Percentiles rank a stretch among this genome's conserved stretches.
Conservation (phyloP, 1,140 invertebrate species). For the Cyphomyrmex costatus region DNA sequence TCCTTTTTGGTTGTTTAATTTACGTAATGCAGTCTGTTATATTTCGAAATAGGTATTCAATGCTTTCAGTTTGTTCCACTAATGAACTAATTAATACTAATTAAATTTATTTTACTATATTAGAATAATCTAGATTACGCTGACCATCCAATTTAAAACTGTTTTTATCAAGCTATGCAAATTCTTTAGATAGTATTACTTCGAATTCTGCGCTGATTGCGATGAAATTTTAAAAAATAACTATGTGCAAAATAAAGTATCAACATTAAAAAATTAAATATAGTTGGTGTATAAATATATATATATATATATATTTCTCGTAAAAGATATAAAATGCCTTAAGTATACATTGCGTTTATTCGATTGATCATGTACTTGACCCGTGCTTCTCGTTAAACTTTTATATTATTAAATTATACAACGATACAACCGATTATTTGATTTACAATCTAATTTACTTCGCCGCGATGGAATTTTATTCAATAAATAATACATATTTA, state of each 20-base stretch:
- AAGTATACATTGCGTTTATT: constrained; percentile 32
- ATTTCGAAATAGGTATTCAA: constrained; percentile 2
- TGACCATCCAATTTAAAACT: constrained; percentile 12
- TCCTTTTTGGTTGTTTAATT: not conserved
- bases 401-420: constrained; percentile 23
- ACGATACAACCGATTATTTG: constrained; percentile 16
- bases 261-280: constrained; percentile 33
- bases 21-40: not conserved
- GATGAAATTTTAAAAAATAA: constrained; percentile 15
- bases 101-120: constrained; percentile 17
- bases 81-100: constrained; percentile 29
- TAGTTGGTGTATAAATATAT: not conserved
- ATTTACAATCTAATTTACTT: constrained; percentile 18
- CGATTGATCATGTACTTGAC: constrained; percentile 34
- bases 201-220: constrained; percentile 24
- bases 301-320: constrained; percentile 10
- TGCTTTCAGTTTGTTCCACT: constrained; percentile 1
- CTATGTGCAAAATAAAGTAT: not conserved
- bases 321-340: not conserved
- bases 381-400: constrained; percentile 36
- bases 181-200: constrained; percentile 26
- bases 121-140: constrained; percentile 22
- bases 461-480: not conserved
- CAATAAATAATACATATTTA: constrained; percentile 8
- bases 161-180: constrained; percentile 34